Conservation (phyloP, 2,113 vertebrate genomes). For the Tauraco erythrolophus region DNA sequence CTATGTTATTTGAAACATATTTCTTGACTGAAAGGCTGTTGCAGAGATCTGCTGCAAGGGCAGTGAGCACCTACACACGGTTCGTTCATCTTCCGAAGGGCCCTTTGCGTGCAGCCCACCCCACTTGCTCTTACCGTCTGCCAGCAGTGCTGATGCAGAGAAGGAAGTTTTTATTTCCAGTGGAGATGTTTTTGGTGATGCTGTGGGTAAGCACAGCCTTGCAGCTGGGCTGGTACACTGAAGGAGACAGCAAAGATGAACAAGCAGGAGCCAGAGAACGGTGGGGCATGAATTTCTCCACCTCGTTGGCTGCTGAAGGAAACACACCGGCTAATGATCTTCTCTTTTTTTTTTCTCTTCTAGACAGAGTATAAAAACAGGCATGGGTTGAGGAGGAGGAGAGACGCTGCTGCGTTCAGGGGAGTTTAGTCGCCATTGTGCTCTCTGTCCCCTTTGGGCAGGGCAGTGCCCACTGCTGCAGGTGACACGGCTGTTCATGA, state of each 20-base stretch:
- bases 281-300: neutral
- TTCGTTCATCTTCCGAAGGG: neutral
- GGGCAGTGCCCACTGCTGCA: neutral
- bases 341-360: neutral
- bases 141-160: neutral
- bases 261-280: neutral
- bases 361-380: neutral
- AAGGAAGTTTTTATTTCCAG: neutral
- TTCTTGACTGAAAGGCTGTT: neutral
- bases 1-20: neutral
- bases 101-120: neutral
- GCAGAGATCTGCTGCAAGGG: neutral
- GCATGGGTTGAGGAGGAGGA: neutral
- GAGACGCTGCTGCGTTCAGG: accelerated
- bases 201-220: neutral
- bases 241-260: neutral
- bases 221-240: neutral
- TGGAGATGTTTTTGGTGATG: neutral
- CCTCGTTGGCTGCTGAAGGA: neutral
- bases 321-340: neutral
- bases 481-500: neutral
- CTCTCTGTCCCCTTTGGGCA: neutral
- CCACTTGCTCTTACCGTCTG: neutral
- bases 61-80: neutral
- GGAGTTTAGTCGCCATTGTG: neutral